phyloP scores from a whole-genome alignment of 2,113 vertebrate species.

The Numida meleagris region DNA sequence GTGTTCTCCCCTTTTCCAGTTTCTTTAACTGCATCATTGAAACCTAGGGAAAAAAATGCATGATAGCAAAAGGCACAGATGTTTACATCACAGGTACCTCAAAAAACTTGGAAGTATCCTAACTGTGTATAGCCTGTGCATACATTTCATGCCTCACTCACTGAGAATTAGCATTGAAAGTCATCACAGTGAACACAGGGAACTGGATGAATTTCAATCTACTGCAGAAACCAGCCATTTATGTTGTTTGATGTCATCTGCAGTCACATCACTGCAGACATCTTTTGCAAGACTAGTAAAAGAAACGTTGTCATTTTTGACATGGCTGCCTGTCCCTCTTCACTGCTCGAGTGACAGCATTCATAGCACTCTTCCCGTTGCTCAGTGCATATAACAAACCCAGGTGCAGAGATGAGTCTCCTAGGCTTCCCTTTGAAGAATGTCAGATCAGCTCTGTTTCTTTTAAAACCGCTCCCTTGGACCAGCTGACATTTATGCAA shows the following conservation, averaged over 20 bases:
- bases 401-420: constrained; percentile 73
- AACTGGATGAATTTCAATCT: constrained; percentile 75
- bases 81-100: constrained; percentile 70
- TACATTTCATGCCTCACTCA: constrained; percentile 71
- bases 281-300: constrained; percentile 74
- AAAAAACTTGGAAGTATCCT: constrained; percentile 66
- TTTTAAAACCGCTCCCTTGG: constrained; percentile 51
- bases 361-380: constrained; percentile 52
- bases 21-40: constrained; percentile 68
- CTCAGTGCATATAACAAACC: constrained; percentile 53
- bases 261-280: constrained; percentile 72
- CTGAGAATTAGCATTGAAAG: constrained; percentile 74
- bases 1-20: background rate
- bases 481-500: constrained; percentile 67
- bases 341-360: constrained; percentile 72
- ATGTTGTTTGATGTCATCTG: constrained; percentile 70
- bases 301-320: constrained; percentile 74
- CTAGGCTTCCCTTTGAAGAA: constrained; percentile 60
- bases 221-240: constrained; percentile 68
- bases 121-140: constrained; percentile 55
- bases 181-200: constrained; percentile 65
- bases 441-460: constrained; percentile 66
- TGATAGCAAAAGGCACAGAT: constrained; percentile 59
- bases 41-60: constrained; percentile 16
- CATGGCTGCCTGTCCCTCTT: constrained; percentile 72